Base-by-base conservation (phyloP, 1,140 invertebrate species). In the Marisa cornuarietis region DNA sequence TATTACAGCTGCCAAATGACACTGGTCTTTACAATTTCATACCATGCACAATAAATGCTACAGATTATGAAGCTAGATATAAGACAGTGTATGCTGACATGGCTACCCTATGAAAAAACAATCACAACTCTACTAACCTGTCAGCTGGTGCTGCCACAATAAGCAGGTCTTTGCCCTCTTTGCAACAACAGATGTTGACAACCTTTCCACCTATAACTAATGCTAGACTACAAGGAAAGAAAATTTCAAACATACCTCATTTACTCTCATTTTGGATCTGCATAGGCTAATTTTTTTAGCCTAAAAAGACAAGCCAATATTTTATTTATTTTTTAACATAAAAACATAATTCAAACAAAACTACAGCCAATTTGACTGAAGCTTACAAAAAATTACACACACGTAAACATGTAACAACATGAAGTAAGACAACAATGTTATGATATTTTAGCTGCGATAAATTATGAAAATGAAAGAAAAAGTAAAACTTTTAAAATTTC, bases 141-240 rank as follows among this genome's bases (percentile, higher is more conserved):
- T 79, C 65, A 63, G 85, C 76, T 16, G 90, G 88, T 13, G 88
- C 79, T 49, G 85, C 87, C 24, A 91, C 73, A 20, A 91, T 80
- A 26, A 90, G 79, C 16, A 89, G 76, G 49, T 88, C 85, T 76
- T 84, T 86, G 14, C 85, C 85, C 75, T 89, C 87, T 72, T 82
- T 84, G 13, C 72, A 69, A 79, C 89, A 90, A 7, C 83, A 86
- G 24, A 88, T 84, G 78, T 90, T 85, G 20, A 88, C 80, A 61
- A 84, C 78, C 51, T 86, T 80, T 11, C 77, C 85, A 77, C 87
- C 83, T 58, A 84, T n/a, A 20, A 84, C 63, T 16, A 89, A 26
- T 69, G 83, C 85, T 31, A 87, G 86, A 80, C 89, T 90, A 81
- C 61, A 83, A 82, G 71, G 49, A 54, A 74, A 79, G 79, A 8